Evolutionary conservation across 2,797 vertebrate genomes (phyloP).

Genomic region (Lates japonicus): DNA sequence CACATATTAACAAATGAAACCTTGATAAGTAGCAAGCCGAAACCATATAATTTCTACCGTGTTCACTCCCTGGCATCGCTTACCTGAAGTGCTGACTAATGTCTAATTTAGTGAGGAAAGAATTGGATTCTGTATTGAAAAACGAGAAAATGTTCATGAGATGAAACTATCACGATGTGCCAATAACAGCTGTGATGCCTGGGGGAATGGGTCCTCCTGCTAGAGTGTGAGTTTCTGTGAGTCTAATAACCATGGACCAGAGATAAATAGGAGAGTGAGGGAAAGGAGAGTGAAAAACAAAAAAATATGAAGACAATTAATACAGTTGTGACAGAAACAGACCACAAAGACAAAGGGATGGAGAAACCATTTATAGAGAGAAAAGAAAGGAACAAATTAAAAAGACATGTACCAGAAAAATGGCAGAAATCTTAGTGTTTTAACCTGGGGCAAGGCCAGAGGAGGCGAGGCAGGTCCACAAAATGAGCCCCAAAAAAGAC

Average conservation of each 20-base stretch:
- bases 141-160: slow-evolving; percentile 57
- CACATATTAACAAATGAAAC: slow-evolving; percentile 13
- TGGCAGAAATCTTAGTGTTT: neutral
- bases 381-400: slow-evolving; percentile 7
- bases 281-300: slow-evolving; percentile 8
- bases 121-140: slow-evolving; percentile 67
- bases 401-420: too few species aligned
- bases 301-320: slow-evolving; percentile 28
- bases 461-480: neutral
- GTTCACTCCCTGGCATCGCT: slow-evolving; percentile 52
- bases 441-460: neutral
- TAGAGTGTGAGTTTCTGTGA: slow-evolving; percentile 35
- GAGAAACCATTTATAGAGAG: neutral
- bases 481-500: too few species aligned
- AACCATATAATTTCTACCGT: slow-evolving; percentile 53
- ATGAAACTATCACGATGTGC: slow-evolving; percentile 59
- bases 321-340: neutral
- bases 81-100: slow-evolving; percentile 74
- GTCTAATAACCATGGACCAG: slow-evolving; percentile 27
- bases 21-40: slow-evolving; percentile 41
- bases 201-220: slow-evolving; percentile 35
- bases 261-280: slow-evolving; percentile 37
- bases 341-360: neutral
- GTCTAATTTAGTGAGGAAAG: slow-evolving; percentile 64
- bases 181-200: slow-evolving; percentile 60